Conservation (phyloP, 2,113 vertebrate species). For the Semnornis frantzii region DNA sequence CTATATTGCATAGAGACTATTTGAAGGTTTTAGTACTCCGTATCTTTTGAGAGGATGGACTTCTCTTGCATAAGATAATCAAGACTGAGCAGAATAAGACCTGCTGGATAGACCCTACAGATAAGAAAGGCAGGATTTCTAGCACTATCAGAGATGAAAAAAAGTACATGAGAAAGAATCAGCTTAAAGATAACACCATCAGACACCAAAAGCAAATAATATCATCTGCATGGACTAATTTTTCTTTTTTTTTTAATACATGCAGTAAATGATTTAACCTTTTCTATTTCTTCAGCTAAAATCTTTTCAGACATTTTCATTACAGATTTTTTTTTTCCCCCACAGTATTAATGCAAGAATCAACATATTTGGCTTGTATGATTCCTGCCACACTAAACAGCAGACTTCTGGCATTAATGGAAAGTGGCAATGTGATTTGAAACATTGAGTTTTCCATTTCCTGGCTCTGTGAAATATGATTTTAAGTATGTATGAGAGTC, state of each 20-base stretch:
- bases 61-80: neutral
- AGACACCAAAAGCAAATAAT: neutral
- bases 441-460: slow-evolving; percentile 19
- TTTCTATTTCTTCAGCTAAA: neutral
- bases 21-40: neutral
- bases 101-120: neutral
- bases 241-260: neutral
- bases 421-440: slow-evolving; percentile 12
- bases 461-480: neutral
- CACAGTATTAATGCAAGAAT: neutral
- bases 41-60: neutral
- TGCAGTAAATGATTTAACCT: neutral
- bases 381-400: neutral
- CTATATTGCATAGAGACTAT: neutral
- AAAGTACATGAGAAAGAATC: neutral
- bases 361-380: neutral
- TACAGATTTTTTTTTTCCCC: neutral
- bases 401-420: neutral
- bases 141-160: neutral
- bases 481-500: slow-evolving; percentile 12
- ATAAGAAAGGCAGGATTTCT: neutral
- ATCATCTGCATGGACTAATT: neutral
- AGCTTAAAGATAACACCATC: neutral
- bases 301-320: neutral
- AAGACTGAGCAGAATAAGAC: neutral